Conservation (phyloP, 2,113 vertebrate species). For the human (Homo sapiens) region DNA sequence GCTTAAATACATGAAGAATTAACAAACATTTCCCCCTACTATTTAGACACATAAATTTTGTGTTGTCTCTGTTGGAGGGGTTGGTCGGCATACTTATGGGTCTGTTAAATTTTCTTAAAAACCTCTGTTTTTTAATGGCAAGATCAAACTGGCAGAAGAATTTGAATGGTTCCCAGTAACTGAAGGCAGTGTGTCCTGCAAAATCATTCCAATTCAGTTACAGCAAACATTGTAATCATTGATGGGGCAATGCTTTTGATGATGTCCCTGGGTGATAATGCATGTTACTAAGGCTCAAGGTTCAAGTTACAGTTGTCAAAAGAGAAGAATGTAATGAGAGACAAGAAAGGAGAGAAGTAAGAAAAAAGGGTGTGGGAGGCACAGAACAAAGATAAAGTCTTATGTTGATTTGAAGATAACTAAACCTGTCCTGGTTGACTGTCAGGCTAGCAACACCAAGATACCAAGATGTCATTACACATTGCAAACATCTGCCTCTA, state of each 20-base stretch:
- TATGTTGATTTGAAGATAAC: not conserved
- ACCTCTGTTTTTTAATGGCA: not conserved
- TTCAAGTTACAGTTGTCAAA: not conserved
- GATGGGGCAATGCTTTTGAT: not conserved
- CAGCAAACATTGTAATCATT: not conserved
- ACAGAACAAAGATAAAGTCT: not conserved
- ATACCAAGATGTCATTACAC: not conserved
- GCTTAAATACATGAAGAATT: not conserved
- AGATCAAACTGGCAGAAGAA: not conserved
- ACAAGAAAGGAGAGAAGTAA: not conserved
- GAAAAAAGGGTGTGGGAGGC: not conserved
- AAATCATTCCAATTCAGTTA: not conserved
- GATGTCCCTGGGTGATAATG: not conserved
- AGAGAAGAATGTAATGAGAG: not conserved
- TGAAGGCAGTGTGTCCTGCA: not conserved
- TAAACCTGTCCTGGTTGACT: not conserved
- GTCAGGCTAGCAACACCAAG: not conserved
- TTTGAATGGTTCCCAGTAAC: not conserved
- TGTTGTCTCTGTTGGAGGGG: not conserved
- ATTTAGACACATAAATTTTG: not conserved
- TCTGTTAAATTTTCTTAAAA: conserved; percentile 36
- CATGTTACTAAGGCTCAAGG: not conserved
- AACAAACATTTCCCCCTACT: not conserved
- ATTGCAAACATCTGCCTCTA: not conserved
- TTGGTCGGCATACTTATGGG: not conserved